Evolutionary conservation across 1,140 invertebrate species (phyloP).

Genomic region (Brachionus rotundiformis): DNA sequence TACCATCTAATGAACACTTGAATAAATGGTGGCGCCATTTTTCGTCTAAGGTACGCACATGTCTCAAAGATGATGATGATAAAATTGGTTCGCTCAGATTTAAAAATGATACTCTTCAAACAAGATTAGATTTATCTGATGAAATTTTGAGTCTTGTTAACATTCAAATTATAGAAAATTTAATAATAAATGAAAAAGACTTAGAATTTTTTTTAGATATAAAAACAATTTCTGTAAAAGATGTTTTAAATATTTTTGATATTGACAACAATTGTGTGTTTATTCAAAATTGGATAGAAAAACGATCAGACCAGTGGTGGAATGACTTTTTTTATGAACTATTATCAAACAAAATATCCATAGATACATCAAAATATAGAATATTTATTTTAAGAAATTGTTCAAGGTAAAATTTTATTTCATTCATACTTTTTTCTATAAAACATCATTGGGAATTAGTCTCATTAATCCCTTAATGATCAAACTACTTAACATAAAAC

Average conservation of each 20-base stretch:
- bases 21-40: not conserved
- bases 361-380: not conserved
- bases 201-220: not conserved
- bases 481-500: too few relatives aligned
- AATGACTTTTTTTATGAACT: not conserved
- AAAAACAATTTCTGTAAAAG: not conserved
- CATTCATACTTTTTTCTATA: too few relatives aligned
- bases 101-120: not conserved
- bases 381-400: not conserved
- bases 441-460: too few relatives aligned
- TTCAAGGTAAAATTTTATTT: not conserved
- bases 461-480: too few relatives aligned
- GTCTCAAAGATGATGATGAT: not conserved
- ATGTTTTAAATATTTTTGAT: not conserved
- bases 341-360: not conserved
- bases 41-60: not conserved
- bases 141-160: not conserved
- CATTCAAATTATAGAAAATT: not conserved
- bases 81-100: not conserved
- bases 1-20: not conserved
- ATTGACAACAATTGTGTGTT: not conserved
- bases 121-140: not conserved
- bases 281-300: not conserved
- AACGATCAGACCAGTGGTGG: not conserved
- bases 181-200: not conserved